These are phyloP conservation scores for Hydrolagus affinis DNA, from an alignment of 2,113 vertebrate species.

Conservation along the genomic window DNA sequence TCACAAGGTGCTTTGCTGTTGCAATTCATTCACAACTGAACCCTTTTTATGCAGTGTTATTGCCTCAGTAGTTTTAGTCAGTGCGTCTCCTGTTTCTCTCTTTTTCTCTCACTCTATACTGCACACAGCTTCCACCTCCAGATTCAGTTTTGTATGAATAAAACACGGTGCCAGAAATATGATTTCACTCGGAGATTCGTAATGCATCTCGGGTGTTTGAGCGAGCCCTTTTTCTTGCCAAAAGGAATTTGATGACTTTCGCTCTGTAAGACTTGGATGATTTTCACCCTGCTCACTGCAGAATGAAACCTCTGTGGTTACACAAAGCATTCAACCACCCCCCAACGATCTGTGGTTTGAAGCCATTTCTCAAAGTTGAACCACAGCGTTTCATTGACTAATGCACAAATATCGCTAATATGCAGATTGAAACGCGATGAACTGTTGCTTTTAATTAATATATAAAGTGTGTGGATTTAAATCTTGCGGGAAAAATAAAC, in stretches of 20 bases:
- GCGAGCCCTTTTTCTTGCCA: background rate
- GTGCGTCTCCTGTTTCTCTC: slow-evolving; percentile 9
- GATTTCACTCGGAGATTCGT: background rate
- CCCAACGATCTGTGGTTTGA: background rate
- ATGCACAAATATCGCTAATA: no score
- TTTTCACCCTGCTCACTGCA: background rate
- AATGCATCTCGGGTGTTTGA: background rate
- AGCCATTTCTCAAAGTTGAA: no score
- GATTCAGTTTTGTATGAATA: slow-evolving; percentile 26
- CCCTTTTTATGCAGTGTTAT: background rate
- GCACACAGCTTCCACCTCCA: background rate
- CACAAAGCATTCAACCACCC: background rate
- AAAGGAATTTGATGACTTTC: background rate
- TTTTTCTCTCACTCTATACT: background rate
- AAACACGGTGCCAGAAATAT: background rate
- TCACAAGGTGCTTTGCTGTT: background rate
- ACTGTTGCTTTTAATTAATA: no score
- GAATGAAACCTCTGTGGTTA: background rate
- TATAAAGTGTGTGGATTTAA: no score
- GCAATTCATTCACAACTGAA: background rate
- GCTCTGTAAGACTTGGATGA: background rate
- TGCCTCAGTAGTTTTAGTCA: background rate
- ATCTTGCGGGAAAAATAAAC: no score
- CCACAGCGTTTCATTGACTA: no score
- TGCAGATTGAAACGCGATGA: no score